Conservation (phyloP, 2,888 invertebrate genomes). For the Dynastes tityus region DNA sequence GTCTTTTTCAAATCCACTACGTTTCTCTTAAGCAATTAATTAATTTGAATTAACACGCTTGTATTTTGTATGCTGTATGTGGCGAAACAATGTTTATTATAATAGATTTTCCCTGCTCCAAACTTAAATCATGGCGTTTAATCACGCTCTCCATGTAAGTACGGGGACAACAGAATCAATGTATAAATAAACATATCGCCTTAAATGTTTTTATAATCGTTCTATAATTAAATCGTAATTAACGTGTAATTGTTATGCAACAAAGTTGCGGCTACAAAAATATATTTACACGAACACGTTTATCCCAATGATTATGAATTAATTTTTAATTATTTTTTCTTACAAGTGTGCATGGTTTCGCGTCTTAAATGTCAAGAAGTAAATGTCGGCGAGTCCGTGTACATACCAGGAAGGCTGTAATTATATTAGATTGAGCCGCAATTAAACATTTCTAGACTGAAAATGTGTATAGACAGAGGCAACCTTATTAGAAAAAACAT, state of each 20-base stretch:
- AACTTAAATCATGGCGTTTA: slow-evolving; percentile 23
- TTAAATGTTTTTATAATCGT: slow-evolving; percentile 37
- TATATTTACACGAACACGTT: slow-evolving; percentile 38
- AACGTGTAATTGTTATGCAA: slow-evolving; percentile 40
- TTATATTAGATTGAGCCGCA: slow-evolving; percentile 32
- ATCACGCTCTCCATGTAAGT: slow-evolving; percentile 17
- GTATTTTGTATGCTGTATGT: slow-evolving; percentile 7
- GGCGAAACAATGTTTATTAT: neutral
- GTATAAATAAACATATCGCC: slow-evolving; percentile 23
- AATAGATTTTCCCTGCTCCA: slow-evolving; percentile 7
- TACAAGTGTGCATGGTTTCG: slow-evolving; percentile 26
- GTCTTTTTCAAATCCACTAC: neutral
- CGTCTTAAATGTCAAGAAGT: slow-evolving; percentile 42
- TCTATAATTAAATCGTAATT: slow-evolving; percentile 38
- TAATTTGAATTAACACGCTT: neutral
- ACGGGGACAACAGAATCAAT: neutral
- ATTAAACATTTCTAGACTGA: slow-evolving; percentile 24
- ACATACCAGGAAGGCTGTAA: slow-evolving; percentile 31
- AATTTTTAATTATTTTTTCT: slow-evolving; percentile 44
- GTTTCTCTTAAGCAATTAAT: slow-evolving; percentile 6
- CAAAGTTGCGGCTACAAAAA: slow-evolving; percentile 31
- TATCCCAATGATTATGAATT: slow-evolving; percentile 35
- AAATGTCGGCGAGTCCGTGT: slow-evolving; percentile 14
- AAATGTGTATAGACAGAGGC: slow-evolving; percentile 7
- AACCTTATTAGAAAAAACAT: neutral